Evolutionary conservation across 2,888 invertebrate genomes (phyloP).

Genomic region (Patella pellucida): DNA sequence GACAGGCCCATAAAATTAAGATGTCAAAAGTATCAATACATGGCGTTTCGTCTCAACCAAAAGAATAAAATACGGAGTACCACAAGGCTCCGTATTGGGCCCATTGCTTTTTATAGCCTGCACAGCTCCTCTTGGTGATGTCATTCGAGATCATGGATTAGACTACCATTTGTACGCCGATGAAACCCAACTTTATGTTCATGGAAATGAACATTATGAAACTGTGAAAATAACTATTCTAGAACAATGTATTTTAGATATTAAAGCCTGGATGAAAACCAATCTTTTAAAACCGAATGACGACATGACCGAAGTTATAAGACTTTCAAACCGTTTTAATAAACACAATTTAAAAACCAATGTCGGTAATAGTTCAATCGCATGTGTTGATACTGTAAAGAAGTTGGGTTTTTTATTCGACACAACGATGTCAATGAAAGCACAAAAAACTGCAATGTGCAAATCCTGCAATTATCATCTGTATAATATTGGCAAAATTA

Average conservation of each 20-base stretch:
- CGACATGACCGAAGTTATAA: slow-evolving; percentile 4
- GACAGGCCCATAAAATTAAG: too few relatives aligned
- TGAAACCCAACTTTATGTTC: not conserved
- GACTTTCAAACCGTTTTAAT: not conserved
- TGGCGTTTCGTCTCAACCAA: too few relatives aligned
- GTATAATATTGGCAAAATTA: slow-evolving; percentile 14
- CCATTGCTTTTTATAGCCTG: too few relatives aligned
- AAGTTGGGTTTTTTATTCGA: slow-evolving; percentile 12
- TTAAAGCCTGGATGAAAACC: not conserved
- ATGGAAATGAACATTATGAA: not conserved
- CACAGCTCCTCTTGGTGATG: not conserved
- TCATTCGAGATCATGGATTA: not conserved
- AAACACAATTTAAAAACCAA: not conserved
- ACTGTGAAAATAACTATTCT: not conserved
- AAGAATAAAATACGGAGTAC: too few relatives aligned
- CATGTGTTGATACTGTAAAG: too few relatives aligned
- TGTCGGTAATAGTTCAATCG: not conserved
- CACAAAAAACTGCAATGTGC: too few relatives aligned
- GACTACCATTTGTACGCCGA: not conserved
- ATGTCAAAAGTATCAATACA: too few relatives aligned
- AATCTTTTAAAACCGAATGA: slow-evolving; percentile 1
- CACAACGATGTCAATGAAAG: not conserved
- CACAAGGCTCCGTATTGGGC: too few relatives aligned
- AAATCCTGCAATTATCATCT: slow-evolving; percentile 12
- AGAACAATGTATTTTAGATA: too few relatives aligned